Percentiles rank a stretch among this genome's conserved stretches.
Evolutionary conservation across 2,888 invertebrate genomes (phyloP).

Genomic region (Leucoma salicis): DNA sequence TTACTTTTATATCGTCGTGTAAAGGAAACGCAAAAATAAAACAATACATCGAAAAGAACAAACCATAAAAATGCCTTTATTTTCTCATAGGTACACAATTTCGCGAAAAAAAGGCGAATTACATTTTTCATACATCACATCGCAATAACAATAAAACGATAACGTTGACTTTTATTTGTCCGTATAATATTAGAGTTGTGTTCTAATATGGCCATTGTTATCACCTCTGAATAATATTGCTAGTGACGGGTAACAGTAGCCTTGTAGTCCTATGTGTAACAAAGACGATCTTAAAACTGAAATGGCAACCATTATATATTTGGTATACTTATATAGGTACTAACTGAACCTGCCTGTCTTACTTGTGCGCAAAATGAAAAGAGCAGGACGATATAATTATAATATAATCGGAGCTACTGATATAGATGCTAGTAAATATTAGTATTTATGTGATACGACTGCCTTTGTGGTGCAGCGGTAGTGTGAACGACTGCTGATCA

Average conservation of each 20-base stretch:
- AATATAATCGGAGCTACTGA: no score
- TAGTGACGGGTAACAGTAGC: constrained; percentile 13
- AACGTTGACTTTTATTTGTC: constrained; percentile 33
- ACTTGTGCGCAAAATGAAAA: no score
- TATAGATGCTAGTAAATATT: no score
- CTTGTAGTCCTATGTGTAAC: constrained; percentile 2
- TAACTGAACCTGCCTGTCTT: no score
- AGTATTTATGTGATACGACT: no score
- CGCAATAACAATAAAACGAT: constrained; percentile 40
- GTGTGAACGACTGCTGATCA: no score
- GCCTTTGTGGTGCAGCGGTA: no score
- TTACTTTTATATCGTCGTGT: constrained; percentile 2
- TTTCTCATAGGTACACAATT: constrained; percentile 38
- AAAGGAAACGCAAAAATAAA: constrained; percentile 10
- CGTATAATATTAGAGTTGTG: constrained; percentile 22
- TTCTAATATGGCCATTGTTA: constrained; percentile 22
- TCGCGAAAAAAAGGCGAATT: constrained; percentile 31
- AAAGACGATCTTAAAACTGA: background rate
- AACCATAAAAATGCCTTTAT: constrained; percentile 34
- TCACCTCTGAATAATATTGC: constrained; percentile 23
- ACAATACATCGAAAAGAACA: constrained; percentile 24
- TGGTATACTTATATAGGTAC: no score
- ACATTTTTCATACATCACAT: constrained; percentile 40
- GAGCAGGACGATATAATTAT: no score
- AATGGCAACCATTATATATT: no score